A percentile compares a stretch with the other conserved stretches of the same genome.
phyloP scores from a whole-genome alignment of 2,888 invertebrate genomes.

The Tipula vernalis region DNA sequence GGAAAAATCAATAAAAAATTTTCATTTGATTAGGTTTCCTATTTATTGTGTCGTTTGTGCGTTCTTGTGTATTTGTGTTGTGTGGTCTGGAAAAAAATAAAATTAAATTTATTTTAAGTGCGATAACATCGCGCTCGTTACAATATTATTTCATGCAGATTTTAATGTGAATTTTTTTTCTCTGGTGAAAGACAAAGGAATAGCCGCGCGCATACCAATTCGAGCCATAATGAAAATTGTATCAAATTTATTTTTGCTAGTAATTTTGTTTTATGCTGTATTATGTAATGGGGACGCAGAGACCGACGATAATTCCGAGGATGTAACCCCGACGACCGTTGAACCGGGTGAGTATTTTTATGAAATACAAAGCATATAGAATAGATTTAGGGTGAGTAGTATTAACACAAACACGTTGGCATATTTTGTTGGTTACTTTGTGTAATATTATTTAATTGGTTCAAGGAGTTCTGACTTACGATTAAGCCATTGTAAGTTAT shows the following conservation, averaged over 20 bases:
- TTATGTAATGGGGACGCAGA: not conserved
- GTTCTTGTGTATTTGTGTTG: not conserved
- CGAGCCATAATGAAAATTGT: not conserved
- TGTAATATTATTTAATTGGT: no score
- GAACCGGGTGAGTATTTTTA: not conserved
- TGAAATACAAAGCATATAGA: not conserved
- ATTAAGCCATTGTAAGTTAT: not conserved
- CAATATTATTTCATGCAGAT: not conserved
- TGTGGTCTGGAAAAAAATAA: not conserved
- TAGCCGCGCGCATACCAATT: not conserved
- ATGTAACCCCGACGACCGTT: not conserved
- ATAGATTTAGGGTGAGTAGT: not conserved
- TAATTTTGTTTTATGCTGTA: not conserved
- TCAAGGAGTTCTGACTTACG: not conserved
- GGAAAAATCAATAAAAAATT: not conserved
- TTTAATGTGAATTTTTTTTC: not conserved
- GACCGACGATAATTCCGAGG: not conserved
- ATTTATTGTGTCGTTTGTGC: not conserved
- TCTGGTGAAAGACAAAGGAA: not conserved
- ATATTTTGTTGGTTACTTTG: no score
- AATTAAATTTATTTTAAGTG: not conserved
- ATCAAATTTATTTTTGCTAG: not conserved
- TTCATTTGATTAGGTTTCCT: not conserved
- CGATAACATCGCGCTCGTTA: not conserved
- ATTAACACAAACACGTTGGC: no score